Evolutionary conservation across 1,140 invertebrate species (phyloP).

Genomic region (Heliothis virescens): DNA sequence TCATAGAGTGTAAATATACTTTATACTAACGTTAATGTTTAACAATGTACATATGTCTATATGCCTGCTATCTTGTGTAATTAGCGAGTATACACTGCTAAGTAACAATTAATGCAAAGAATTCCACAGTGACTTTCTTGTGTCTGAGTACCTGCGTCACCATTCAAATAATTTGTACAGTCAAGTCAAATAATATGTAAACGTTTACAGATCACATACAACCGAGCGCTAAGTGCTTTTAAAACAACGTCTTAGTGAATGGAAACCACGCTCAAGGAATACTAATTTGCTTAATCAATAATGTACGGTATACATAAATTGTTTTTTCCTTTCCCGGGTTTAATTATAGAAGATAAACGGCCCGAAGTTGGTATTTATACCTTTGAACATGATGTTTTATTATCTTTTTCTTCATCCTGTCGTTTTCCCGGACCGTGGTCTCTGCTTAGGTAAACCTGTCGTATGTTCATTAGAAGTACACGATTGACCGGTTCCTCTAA

Average conservation of each 20-base stretch:
- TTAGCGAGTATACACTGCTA: too few relatives aligned
- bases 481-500: conserved; percentile 26
- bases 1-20: too few relatives aligned
- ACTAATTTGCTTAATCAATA: conserved; percentile 39
- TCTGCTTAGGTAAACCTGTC: conserved; percentile 17
- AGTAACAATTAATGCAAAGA: background rate
- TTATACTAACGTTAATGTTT: too few relatives aligned
- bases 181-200: conserved; percentile 21
- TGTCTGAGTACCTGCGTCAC: background rate
- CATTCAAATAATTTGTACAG: conserved; percentile 5
- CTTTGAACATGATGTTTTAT: conserved; percentile 5
- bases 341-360: background rate
- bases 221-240: conserved; percentile 21
- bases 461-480: conserved; percentile 8
- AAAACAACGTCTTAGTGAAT: conserved; percentile 21
- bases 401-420: conserved; percentile 22
- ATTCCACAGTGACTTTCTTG: background rate
- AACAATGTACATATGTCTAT: too few relatives aligned
- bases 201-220: conserved; percentile 37
- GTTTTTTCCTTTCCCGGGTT: conserved; percentile 22
- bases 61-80: too few relatives aligned
- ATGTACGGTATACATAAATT: conserved; percentile 34
- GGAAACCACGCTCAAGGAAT: conserved; percentile 29
- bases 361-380: conserved; percentile 12
- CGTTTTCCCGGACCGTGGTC: background rate